Evolutionary conservation across 2,113 vertebrate species (phyloP), one percentile per base, ranked within the genome.

Genomic region (Tretioscincus oriximinensis): DNA sequence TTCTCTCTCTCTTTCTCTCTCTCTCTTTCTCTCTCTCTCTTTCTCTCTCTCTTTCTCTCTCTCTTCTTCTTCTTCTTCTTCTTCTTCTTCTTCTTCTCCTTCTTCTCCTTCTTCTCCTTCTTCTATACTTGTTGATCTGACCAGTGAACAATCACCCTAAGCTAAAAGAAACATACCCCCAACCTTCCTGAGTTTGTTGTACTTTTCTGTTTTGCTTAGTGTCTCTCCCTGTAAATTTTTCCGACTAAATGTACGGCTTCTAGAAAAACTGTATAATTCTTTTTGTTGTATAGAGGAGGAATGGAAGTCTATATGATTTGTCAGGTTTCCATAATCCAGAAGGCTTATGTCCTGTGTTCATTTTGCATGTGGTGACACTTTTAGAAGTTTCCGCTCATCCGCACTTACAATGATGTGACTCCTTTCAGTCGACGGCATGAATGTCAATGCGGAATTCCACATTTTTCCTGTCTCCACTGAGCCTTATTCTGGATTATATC

Each of bases 351-450:
- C 90, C 91, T 92, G 86, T 92, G 93, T 91, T 91, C 78, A 41
- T 80, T 90, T 82, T 94, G 95, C 94, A 93, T 94, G 94, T 87
- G 0, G 70, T 67, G 80, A 91, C 92, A 87, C 88, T 88, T 86
- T 81, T 86, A 82, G 83, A 83, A 84, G 73, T 66, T 76, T 91
- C 89, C 71, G 89, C 91, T 90, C 71, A 90, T 90, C 88, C 80
- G 87, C 85, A 90, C 86, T 58, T 82, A 81, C 82, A 67, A 80
- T 83, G 61, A 70, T 81, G 64, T 85, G 76, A 35, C 87, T 90
- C 86, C 87, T 94, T 87, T 84, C 80, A 24, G 90, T 90, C 93
- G 95, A 95, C 96, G 92, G 91, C 92, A 93, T 94, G 94, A 95
- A 95, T 94, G 94, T 96, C 95, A 88, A 86, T 85, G 89, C 90